Percentiles rank a stretch among this genome's conserved stretches.
Conservation (phyloP, 2,113 vertebrate genomes). For the Chaenogobius annularis region DNA sequence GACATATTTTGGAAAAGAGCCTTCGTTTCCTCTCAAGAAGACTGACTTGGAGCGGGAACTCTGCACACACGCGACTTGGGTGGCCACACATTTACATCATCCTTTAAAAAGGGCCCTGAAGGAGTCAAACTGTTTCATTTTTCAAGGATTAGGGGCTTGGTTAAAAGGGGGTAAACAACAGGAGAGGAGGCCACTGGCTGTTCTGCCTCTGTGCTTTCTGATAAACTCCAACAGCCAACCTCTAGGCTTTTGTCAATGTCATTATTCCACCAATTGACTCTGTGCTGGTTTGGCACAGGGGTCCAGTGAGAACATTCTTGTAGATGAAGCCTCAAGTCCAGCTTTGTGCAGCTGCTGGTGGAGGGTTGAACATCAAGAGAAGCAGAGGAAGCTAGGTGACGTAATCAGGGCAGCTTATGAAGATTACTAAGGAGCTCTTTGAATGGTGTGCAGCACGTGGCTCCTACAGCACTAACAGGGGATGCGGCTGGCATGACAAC, state of each 20-base stretch:
- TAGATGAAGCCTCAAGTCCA: slow-evolving; percentile 12
- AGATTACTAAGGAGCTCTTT: slow-evolving; percentile 12
- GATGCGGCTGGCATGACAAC: slow-evolving; percentile 68
- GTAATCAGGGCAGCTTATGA: slow-evolving; percentile 23
- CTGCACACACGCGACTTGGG: slow-evolving; percentile 6
- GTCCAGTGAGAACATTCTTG: slow-evolving; percentile 37
- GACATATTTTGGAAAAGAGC: slow-evolving; percentile 73
- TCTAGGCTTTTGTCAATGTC: slow-evolving; percentile 21
- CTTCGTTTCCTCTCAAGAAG: slow-evolving; percentile 38
- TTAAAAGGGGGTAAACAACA: slow-evolving; percentile 38
- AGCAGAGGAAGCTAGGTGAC: background rate
- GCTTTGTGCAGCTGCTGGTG: slow-evolving; percentile 13
- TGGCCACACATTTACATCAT: slow-evolving; percentile 32
- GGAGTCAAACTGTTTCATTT: slow-evolving; percentile 44
- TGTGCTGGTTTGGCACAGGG: slow-evolving; percentile 18
- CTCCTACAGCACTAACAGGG: slow-evolving; percentile 62
- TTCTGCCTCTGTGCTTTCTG: slow-evolving; percentile 17
- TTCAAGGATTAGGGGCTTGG: slow-evolving; percentile 23
- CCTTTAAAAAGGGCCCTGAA: slow-evolving; percentile 31
- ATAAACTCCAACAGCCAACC: slow-evolving; percentile 9
- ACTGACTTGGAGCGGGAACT: slow-evolving; percentile 31
- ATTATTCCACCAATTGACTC: slow-evolving; percentile 49
- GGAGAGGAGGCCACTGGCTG: slow-evolving; percentile 36
- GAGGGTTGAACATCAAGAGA: slow-evolving; percentile 5
- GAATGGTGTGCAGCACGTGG: slow-evolving; percentile 34